Conservation (phyloP, 2,888 invertebrate species). For the Ametastegia equiseti region DNA sequence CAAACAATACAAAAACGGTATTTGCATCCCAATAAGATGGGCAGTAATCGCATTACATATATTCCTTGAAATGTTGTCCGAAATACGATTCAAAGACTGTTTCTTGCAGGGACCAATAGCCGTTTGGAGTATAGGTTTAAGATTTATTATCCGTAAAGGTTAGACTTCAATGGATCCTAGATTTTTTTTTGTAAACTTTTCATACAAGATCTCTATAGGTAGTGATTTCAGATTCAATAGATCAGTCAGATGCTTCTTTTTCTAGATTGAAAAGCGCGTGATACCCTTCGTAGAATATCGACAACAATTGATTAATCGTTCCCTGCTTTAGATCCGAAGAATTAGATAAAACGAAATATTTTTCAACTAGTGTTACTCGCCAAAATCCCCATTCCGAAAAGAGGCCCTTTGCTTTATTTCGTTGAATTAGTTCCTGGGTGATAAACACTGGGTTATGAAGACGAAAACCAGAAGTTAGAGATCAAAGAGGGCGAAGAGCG, state of each 20-base stretch:
- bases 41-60: not conserved
- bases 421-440: not conserved
- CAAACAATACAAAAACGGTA: not conserved
- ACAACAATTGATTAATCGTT: not conserved
- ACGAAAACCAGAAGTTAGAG: not conserved
- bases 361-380: too few species aligned
- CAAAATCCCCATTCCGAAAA: too few species aligned
- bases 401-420: not conserved
- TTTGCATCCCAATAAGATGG: not conserved
- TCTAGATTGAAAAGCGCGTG: not conserved
- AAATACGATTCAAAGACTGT: not conserved
- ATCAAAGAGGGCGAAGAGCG: constrained; percentile 10
- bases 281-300: not conserved
- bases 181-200: constrained; percentile 7
- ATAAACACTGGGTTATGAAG: not conserved
- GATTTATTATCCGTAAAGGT: not conserved
- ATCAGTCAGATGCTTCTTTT: not conserved
- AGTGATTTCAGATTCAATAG: not conserved
- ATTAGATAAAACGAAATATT: not conserved
- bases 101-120: not conserved
- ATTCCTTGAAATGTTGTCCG: not conserved
- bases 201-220: not conserved
- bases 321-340: not conserved
- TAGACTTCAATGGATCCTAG: not conserved
- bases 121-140: not conserved